phyloP scores from a whole-genome alignment of 92 coral and sea anemone species.

The Porites lobata region DNA sequence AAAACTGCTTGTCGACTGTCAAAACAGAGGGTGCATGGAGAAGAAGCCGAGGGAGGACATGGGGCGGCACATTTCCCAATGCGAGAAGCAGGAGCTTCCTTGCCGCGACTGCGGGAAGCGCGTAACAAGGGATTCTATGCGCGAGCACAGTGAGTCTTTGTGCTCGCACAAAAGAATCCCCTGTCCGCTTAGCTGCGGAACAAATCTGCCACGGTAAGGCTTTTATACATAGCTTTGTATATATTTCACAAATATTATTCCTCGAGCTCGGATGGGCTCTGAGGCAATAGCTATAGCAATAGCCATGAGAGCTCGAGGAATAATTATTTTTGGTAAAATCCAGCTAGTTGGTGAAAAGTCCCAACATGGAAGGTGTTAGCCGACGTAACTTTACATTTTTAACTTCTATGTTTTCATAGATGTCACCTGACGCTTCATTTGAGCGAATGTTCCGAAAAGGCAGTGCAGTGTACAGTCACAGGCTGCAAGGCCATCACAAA shows the following conservation, averaged over 20 bases:
- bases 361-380: neutral
- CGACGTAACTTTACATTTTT: too few species aligned
- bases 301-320: too few species aligned
- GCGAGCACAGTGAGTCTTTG: neutral
- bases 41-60: neutral
- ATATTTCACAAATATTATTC: neutral
- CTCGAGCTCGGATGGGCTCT: neutral
- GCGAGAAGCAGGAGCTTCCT: neutral
- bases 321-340: too few species aligned
- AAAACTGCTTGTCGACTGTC: neutral
- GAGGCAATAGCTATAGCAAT: too few species aligned
- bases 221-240: too few species aligned
- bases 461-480: neutral
- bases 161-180: neutral
- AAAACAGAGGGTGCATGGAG: neutral
- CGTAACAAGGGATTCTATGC: conserved; percentile 1
- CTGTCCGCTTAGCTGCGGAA: conserved; percentile 1
- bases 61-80: neutral
- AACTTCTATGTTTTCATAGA: neutral
- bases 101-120: neutral
- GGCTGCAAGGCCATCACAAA: neutral
- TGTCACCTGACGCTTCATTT: conserved; percentile 22
- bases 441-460: conserved; percentile 2
- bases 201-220: neutral
- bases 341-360: too few species aligned